These are phyloP conservation scores for Deroptyus accipitrinus DNA, from an alignment of 2,113 vertebrate species.

Conservation along the genomic window DNA sequence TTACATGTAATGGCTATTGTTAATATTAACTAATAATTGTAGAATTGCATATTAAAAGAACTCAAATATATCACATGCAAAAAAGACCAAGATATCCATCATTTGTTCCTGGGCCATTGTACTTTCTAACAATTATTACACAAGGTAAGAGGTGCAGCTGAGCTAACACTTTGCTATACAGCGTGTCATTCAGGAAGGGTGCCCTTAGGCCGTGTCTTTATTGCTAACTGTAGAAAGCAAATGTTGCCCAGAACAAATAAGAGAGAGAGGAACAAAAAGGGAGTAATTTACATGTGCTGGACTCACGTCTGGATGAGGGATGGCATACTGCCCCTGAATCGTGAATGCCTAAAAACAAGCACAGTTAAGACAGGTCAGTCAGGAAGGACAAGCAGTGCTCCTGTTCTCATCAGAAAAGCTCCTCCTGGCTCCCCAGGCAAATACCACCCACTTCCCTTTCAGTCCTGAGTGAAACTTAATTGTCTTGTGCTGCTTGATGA, in stretches of 20 bases:
- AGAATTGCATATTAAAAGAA: slow-evolving; percentile 62
- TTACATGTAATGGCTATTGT: slow-evolving; percentile 69
- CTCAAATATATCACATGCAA: slow-evolving; percentile 67
- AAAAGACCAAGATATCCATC: slow-evolving; percentile 19
- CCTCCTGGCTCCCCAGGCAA: neutral
- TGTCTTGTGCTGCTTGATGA: slow-evolving; percentile 41
- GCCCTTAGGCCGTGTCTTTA: neutral
- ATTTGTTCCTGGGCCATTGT: slow-evolving; percentile 73
- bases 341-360: slow-evolving; percentile 84
- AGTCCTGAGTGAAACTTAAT: neutral
- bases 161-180: neutral
- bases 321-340: slow-evolving; percentile 90
- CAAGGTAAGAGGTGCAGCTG: neutral
- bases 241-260: slow-evolving; percentile 73
- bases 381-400: neutral
- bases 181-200: neutral
- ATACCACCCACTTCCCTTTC: neutral
- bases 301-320: slow-evolving; percentile 95
- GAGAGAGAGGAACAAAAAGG: slow-evolving; percentile 44
- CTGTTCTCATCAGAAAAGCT: neutral
- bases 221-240: slow-evolving; percentile 63
- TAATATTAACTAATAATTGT: slow-evolving; percentile 65
- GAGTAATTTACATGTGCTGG: slow-evolving; percentile 65
- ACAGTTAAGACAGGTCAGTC: slow-evolving; percentile 29
- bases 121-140: slow-evolving; percentile 59